Base-by-base conservation (phyloP, 2,113 vertebrate genomes). In the Odontesthes bonariensis region DNA sequence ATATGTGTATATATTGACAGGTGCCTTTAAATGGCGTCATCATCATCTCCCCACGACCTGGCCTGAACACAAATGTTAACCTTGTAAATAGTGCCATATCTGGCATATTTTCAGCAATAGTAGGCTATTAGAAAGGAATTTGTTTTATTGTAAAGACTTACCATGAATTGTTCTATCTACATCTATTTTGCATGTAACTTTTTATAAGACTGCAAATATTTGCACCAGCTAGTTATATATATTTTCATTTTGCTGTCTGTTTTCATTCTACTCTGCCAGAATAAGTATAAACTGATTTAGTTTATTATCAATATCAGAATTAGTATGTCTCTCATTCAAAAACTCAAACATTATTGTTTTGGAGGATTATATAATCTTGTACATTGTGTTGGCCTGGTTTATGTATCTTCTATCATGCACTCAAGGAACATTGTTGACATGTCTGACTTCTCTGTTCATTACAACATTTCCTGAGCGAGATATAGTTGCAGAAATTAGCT, bases 391-490 rank as follows among this genome's bases (percentile, higher is more conserved):
- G 46, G 1, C 51, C 46, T 22, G 22, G 2, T 2, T 75, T 0
- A 32, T 27, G 8, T 67, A 13, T 66, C 16, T 67, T n/a, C 4
- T 69, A 35, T 66, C 8, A 11, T 66, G 1, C 27, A 51, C 38
- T 65, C 11, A 10, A 55, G 73, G 32, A 71, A 54, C 52, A 74
- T 54, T 19, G 27, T 51, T 2, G 32, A 59, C 4, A 12, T 33
- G 52, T 58, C 9, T 64, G 42, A 57, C 55, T 8, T 8, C 46
- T 60, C 19, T 60, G 0, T 67, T 47, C 11, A 13, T 55, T 8
- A 49, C 6, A 42, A 8, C 49, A 19, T 63, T 3, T 65, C 31
- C 4, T 58, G 40, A 70, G 0, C 46, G 12, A 8, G 8, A 58
- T 16, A 22, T 23, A 69, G 5, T 46, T 54, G 10, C 47, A 3